Percentiles rank a stretch among this genome's conserved stretches.
Conservation (phyloP, 1,140 invertebrate genomes). For the Leptinotarsa undecemlineata region DNA sequence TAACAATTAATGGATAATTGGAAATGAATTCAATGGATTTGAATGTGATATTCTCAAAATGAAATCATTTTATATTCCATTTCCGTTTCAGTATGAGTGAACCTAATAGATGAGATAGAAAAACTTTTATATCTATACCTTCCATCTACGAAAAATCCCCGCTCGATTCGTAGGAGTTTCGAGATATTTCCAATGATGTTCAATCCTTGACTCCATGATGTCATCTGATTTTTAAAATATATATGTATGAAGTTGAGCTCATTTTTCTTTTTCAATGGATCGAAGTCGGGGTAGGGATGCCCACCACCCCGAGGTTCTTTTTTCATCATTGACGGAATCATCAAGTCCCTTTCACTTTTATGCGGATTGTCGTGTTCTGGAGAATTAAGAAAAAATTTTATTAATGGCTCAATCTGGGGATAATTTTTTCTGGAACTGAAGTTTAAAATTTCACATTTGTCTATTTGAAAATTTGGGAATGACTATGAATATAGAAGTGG, state of each 20-base stretch:
- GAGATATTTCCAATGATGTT: constrained; percentile 63
- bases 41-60: too few relatives aligned
- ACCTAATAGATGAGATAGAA: too few relatives aligned
- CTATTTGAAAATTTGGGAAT: too few relatives aligned
- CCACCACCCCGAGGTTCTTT: constrained; percentile 54
- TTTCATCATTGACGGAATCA: constrained; percentile 54
- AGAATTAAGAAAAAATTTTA: background rate
- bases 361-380: background rate
- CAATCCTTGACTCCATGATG: constrained; percentile 62
- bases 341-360: constrained; percentile 9
- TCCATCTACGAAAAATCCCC: constrained; percentile 59
- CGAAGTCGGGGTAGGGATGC: constrained; percentile 53
- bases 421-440: too few relatives aligned
- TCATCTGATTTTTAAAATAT: constrained; percentile 63
- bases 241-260: constrained; percentile 74
- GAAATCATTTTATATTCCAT: too few relatives aligned
- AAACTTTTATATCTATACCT: constrained; percentile 48
- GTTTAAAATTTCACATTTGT: too few relatives aligned
- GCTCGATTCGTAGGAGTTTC: constrained; percentile 64
- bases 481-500: too few relatives aligned
- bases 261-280: constrained; percentile 65
- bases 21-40: too few relatives aligned
- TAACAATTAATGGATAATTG: too few relatives aligned
- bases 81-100: too few relatives aligned
- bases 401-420: too few relatives aligned